Conservation (phyloP, 2,113 vertebrate species). For the Mola mola region DNA sequence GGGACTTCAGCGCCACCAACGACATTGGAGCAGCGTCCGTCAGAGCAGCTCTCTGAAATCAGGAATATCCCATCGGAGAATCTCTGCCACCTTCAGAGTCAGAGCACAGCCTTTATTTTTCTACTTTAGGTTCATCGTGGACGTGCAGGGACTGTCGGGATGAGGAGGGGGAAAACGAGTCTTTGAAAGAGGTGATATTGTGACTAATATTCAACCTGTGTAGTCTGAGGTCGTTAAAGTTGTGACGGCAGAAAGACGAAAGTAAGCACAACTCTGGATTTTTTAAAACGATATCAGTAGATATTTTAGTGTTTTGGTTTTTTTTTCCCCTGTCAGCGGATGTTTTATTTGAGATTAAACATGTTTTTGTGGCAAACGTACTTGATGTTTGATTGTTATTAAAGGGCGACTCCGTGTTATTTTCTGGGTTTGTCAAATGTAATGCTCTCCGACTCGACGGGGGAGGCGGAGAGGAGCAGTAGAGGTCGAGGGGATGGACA, state of each 20-base stretch:
- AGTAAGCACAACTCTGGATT: slow-evolving; percentile 55
- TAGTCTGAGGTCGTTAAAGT: background rate
- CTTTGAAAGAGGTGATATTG: slow-evolving; percentile 56
- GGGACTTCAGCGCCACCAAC: slow-evolving; percentile 24
- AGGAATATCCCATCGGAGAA: slow-evolving; percentile 35
- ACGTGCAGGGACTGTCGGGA: slow-evolving; percentile 15
- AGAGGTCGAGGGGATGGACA: too few relatives aligned
- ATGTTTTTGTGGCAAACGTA: slow-evolving; percentile 38
- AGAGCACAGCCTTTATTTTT: slow-evolving; percentile 65
- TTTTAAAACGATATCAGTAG: slow-evolving; percentile 4
- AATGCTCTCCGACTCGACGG: too few relatives aligned
- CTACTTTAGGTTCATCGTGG: slow-evolving; percentile 39
- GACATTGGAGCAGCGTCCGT: background rate
- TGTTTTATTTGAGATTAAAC: slow-evolving; percentile 45
- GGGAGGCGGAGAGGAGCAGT: too few relatives aligned
- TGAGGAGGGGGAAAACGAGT: slow-evolving; percentile 22
- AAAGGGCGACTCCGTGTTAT: too few relatives aligned
- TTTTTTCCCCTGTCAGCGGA: slow-evolving; percentile 37
- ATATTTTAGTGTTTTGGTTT: slow-evolving; percentile 8
- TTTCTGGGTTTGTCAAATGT: too few relatives aligned
- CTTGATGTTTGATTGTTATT: too few relatives aligned
- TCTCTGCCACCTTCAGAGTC: slow-evolving; percentile 27
- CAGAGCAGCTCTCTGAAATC: slow-evolving; percentile 36
- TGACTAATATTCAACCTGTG: slow-evolving; percentile 7
- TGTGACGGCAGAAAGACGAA: slow-evolving; percentile 22